Evolutionary conservation across 2,888 invertebrate genomes (phyloP).

Genomic region (Machimus rusticus): DNA sequence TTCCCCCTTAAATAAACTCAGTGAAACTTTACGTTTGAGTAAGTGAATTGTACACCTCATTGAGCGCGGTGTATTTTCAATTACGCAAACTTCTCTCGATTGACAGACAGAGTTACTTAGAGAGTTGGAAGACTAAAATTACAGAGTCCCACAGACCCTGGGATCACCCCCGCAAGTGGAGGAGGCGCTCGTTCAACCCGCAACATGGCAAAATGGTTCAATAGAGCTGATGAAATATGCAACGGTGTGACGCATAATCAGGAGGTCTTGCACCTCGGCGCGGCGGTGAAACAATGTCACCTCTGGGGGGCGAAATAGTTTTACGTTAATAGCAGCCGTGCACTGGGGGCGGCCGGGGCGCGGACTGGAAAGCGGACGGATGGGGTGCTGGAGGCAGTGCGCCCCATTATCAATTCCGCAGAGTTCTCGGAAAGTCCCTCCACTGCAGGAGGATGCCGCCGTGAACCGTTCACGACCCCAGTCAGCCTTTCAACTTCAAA

Average conservation of each 20-base stretch:
- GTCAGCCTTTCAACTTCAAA: slow-evolving; percentile 3
- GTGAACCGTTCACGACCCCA: background rate
- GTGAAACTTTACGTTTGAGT: background rate
- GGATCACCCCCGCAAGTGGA: background rate
- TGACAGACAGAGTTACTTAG: background rate
- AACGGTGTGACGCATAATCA: slow-evolving; percentile 21
- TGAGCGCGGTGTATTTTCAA: background rate
- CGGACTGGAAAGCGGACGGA: background rate
- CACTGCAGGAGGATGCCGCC: background rate
- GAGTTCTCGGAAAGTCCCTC: background rate
- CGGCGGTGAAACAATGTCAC: background rate
- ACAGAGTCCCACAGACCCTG: background rate
- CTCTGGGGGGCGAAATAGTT: background rate
- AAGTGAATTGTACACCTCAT: background rate
- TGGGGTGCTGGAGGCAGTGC: background rate
- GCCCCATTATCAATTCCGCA: background rate
- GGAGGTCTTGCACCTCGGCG: background rate
- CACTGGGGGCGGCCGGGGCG: background rate
- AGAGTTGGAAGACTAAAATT: background rate
- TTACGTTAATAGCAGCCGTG: background rate
- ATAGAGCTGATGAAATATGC: slow-evolving; percentile 7
- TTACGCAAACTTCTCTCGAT: background rate
- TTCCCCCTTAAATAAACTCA: background rate
- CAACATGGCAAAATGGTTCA: background rate
- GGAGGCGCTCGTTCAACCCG: background rate